Evolutionary conservation across 2,888 invertebrate genomes (phyloP), one percentile per base, ranked within the genome.

Genomic region (Agriopis marginaria): DNA sequence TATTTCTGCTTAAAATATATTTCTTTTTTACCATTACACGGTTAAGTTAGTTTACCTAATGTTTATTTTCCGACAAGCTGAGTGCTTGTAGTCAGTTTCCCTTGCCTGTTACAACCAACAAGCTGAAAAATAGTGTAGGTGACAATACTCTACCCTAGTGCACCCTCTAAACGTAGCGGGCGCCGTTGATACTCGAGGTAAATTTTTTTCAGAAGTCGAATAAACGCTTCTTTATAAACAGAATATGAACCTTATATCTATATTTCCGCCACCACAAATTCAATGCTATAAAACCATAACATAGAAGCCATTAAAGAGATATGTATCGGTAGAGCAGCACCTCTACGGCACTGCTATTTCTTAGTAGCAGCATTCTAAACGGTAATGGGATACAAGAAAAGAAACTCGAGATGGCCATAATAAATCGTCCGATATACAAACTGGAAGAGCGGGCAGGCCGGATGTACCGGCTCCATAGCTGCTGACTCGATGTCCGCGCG

Each of bases 371-470:
- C 73, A 71, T 72, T 73, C 68, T 75, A 68, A 71, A 68, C 71
- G 71, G 73, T 75, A 75, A 73, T 71, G 66, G 72, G 59, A 68
- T 70, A 73, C 72, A 68, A 73, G 74, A 73, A 74, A 74, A 77
- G 75, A 75, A 79, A 75, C 73, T 79, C 70, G 77, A 80, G 79
- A 80, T 75, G 70, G 79, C 78, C 80, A 82, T 84, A 82, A 85
- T 83, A 79, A 79, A 81, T 80, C 74, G 76, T 78, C 74, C 80
- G 77, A 78, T 80, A 84, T 82, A 82, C 82, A 85, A 84, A 83
- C 84, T 83, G 80, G 82, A 83, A 84, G 91, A 91, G 90, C 91
- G 89, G 89, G 85, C 84, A 79, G 83, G 79, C 90, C 92, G 92
- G 92, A 92, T 86, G 87, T 82, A 82, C 45, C 47, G 56, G 54